These are phyloP conservation scores for Cyphomyrus plagiostoma DNA, from an alignment of 2,113 vertebrate genomes.

Conservation along the genomic window DNA sequence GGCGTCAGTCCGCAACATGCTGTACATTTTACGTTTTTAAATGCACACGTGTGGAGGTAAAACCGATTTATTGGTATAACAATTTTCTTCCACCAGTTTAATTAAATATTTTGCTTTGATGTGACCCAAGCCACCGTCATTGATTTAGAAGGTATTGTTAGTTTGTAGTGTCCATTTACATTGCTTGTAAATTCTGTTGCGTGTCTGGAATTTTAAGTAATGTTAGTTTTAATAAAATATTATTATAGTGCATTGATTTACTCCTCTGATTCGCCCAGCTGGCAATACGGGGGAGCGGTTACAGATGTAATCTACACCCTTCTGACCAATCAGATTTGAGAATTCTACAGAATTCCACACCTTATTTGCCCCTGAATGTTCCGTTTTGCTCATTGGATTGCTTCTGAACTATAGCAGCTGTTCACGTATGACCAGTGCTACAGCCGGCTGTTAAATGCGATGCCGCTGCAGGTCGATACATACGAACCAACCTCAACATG, in stretches of 20 bases:
- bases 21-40: not conserved
- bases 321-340: not conserved
- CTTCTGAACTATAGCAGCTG: not conserved
- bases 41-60: not conserved
- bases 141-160: not conserved
- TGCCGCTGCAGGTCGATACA: slow-evolving; percentile 70
- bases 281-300: not conserved
- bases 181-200: not conserved
- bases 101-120: not conserved
- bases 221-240: not conserved
- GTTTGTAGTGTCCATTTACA: not conserved
- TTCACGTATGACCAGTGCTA: not conserved
- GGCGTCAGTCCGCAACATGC: not conserved
- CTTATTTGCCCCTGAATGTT: not conserved
- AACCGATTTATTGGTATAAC: not conserved
- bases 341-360: not conserved
- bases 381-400: not conserved
- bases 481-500: slow-evolving; percentile 96
- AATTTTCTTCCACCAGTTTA: not conserved
- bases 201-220: not conserved
- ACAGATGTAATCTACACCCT: not conserved
- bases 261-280: not conserved
- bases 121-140: not conserved
- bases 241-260: not conserved
- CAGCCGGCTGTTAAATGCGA: not conserved